Percentiles rank a stretch among this genome's conserved stretches.
phyloP scores from a whole-genome alignment of 2,113 vertebrate species.

The Dasyurus viverrinus region DNA sequence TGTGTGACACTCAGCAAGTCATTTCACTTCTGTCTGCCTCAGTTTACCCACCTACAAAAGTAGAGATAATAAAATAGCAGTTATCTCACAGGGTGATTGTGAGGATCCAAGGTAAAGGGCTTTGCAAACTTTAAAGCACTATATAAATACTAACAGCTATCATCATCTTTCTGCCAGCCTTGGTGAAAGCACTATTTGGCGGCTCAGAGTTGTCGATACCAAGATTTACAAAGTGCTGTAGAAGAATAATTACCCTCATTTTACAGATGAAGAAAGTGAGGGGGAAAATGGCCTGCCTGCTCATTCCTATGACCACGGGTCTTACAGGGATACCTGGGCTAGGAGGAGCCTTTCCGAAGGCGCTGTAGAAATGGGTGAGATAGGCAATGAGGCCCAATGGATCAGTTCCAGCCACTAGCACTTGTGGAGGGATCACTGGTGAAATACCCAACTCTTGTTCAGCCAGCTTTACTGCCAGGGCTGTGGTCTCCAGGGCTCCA shows the following conservation, averaged over 20 bases:
- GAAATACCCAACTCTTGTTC: constrained; percentile 93
- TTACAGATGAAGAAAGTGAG: neutral
- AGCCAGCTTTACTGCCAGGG: constrained; percentile 85
- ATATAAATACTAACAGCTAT: neutral
- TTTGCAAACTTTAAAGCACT: neutral
- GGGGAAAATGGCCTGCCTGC: neutral
- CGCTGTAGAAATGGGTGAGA: constrained; percentile 91
- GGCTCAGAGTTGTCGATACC: neutral
- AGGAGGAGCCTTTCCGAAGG: constrained; percentile 79
- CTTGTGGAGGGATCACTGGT: constrained; percentile 88
- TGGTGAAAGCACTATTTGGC: neutral
- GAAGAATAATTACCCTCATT: neutral
- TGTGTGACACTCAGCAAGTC: neutral
- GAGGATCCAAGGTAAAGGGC: neutral
- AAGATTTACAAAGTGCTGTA: neutral
- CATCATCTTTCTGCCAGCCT: neutral
- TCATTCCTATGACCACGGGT: neutral
- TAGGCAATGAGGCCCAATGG: constrained; percentile 93
- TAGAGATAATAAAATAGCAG: neutral
- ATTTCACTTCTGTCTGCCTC: neutral
- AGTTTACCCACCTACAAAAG: neutral
- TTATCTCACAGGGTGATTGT: neutral
- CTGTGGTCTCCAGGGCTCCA: constrained; percentile 82
- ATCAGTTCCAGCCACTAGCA: constrained; percentile 86
- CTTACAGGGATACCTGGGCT: constrained; percentile 74